phyloP scores from a whole-genome alignment of 35 echinoderm and acorn worm species.

The Heliocidaris erythrogramma region DNA sequence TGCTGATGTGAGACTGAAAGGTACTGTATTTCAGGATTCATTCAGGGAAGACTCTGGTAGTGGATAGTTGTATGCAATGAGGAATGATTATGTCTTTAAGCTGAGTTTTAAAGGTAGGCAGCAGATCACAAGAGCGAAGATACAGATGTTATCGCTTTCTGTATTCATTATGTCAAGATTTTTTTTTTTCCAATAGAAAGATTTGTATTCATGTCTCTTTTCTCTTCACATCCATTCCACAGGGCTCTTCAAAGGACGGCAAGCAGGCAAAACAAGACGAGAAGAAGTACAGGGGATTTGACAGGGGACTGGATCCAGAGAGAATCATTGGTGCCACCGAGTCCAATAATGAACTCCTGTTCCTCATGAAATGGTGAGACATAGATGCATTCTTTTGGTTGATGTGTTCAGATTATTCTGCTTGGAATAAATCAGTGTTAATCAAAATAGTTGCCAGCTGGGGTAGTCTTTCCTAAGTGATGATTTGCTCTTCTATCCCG shows the following conservation, averaged over 20 bases:
- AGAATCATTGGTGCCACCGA: conserved; percentile 98
- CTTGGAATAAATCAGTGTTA: neutral
- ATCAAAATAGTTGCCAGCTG: neutral
- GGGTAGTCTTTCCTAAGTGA: no score
- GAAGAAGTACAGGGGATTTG: conserved; percentile 83
- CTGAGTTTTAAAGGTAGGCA: no score
- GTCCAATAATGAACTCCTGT: conserved; percentile 84
- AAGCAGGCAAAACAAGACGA: conserved; percentile 34
- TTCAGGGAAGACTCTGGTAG: no score
- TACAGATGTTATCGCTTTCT: no score
- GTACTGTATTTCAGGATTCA: no score
- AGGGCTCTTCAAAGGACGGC: neutral
- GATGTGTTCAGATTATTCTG: neutral
- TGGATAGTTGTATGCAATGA: no score
- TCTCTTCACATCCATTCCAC: neutral
- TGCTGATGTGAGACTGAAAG: no score
- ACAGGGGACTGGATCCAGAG: conserved; percentile 84
- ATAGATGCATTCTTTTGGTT: neutral
- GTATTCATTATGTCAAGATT: no score
- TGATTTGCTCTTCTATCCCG: no score
- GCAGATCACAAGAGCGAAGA: no score
- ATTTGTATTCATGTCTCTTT: neutral
- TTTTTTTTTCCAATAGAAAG: neutral
- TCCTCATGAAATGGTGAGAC: conserved; percentile 97
- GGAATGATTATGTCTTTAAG: no score